Conservation (phyloP, 2,888 invertebrate species). For the Caenorhabditis plicata region DNA sequence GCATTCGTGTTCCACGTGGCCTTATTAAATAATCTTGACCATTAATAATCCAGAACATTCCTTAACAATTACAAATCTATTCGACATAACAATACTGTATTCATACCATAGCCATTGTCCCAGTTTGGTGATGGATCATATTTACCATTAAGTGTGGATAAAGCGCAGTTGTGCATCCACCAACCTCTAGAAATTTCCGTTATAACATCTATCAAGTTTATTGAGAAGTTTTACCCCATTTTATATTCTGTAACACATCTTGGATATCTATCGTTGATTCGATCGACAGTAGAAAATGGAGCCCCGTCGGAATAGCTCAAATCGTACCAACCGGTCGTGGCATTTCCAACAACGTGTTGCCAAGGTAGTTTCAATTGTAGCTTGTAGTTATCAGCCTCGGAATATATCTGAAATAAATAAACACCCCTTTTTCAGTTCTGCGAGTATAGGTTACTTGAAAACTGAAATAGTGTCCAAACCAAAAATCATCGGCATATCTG, state of each 20-base stretch:
- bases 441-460: conserved; percentile 18
- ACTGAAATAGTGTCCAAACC: conserved; percentile 34
- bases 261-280: conserved; percentile 47
- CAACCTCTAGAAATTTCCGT: conserved; percentile 44
- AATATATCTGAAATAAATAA: conserved; percentile 14
- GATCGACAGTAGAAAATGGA: conserved; percentile 54
- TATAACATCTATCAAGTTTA: not conserved
- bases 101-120: conserved; percentile 55
- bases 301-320: conserved; percentile 45
- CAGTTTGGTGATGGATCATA: conserved; percentile 47
- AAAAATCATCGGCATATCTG: conserved; percentile 32
- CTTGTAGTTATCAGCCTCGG: conserved; percentile 27
- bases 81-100: no score
- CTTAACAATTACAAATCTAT: no score
- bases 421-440: no score
- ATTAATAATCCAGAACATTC: no score
- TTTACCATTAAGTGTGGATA: conserved; percentile 53
- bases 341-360: conserved; percentile 44
- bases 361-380: conserved; percentile 27
- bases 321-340: conserved; percentile 52
- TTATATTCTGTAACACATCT: conserved; percentile 51
- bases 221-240: conserved; percentile 42
- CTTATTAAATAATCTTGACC: no score
- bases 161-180: conserved; percentile 57
- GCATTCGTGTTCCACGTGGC: no score